Conservation (phyloP, 2,888 invertebrate species). For the Teleiodes luculella region DNA sequence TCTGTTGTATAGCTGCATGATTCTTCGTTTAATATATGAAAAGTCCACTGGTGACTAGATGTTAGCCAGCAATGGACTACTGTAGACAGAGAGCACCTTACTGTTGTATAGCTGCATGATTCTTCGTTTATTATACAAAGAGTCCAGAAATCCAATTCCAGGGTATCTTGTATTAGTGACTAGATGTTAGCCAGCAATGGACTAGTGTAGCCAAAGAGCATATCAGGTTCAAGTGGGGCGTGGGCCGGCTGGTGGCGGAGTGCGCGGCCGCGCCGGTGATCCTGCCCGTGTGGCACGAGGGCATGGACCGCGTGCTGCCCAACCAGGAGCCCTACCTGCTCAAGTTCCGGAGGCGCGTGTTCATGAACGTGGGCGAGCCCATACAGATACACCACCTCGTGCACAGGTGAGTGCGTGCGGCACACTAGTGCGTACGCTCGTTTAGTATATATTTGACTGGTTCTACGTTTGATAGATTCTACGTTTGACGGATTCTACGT, state of each 20-base stretch:
- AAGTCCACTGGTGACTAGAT: too few species aligned
- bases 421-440: too few species aligned
- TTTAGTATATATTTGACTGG: too few species aligned
- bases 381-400: constrained; percentile 87
- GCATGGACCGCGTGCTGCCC: constrained; percentile 94
- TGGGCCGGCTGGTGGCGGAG: constrained; percentile 94
- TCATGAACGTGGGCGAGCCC: constrained; percentile 91
- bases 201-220: constrained; percentile 86
- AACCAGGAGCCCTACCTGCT: constrained; percentile 92
- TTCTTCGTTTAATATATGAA: too few species aligned
- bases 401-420: constrained; percentile 67
- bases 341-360: constrained; percentile 86
- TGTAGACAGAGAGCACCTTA: constrained; percentile 89
- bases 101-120: constrained; percentile 96
- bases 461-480: too few species aligned
- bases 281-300: constrained; percentile 95
- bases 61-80: constrained; percentile 93
- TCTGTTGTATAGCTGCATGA: constrained; percentile 94
- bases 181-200: too few species aligned
- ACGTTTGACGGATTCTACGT: too few species aligned
- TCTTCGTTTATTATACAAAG: too few species aligned
- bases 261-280: constrained; percentile 83
- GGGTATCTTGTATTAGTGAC: too few species aligned
- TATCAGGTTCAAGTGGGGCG: constrained; percentile 91
- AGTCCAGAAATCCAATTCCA: too few species aligned